Evolutionary conservation across 2,797 vertebrate genomes (phyloP).

Genomic region (Vespertilio murinus): DNA sequence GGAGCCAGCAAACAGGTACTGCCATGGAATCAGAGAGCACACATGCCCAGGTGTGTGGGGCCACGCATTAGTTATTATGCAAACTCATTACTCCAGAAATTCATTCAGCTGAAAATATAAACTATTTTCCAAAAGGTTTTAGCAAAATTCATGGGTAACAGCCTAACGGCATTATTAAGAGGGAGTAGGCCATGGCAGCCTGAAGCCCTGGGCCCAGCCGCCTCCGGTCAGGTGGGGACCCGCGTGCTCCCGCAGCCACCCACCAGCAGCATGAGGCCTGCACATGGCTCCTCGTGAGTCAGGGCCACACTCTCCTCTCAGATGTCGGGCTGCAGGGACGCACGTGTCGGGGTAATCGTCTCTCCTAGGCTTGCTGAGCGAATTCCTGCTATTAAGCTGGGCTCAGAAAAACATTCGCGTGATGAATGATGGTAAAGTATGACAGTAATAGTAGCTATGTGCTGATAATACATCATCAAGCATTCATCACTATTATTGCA

Average conservation of each 20-base stretch:
- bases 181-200: rapidly evolving
- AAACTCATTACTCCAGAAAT: slow-evolving; percentile 58
- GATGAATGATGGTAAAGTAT: rapidly evolving
- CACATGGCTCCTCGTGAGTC: rapidly evolving
- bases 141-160: slow-evolving; percentile 7
- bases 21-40: not conserved
- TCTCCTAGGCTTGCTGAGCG: not conserved
- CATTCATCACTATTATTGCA: not conserved
- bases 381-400: not conserved
- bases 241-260: not conserved
- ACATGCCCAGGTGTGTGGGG: not conserved
- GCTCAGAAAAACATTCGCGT: not conserved
- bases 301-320: not conserved
- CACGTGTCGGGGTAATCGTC: no score
- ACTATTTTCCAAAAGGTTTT: slow-evolving; percentile 53
- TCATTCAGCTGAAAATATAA: slow-evolving; percentile 64
- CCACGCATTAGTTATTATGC: slow-evolving; percentile 64
- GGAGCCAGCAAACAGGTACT: not conserved
- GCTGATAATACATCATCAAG: rapidly evolving
- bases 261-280: not conserved
- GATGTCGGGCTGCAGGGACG: no score
- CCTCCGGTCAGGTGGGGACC: not conserved
- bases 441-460: not conserved
- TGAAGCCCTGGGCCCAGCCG: rapidly evolving
- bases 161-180: not conserved